phyloP scores from a whole-genome alignment of 2,888 invertebrate genomes.

The Eurytoma adleriae region DNA sequence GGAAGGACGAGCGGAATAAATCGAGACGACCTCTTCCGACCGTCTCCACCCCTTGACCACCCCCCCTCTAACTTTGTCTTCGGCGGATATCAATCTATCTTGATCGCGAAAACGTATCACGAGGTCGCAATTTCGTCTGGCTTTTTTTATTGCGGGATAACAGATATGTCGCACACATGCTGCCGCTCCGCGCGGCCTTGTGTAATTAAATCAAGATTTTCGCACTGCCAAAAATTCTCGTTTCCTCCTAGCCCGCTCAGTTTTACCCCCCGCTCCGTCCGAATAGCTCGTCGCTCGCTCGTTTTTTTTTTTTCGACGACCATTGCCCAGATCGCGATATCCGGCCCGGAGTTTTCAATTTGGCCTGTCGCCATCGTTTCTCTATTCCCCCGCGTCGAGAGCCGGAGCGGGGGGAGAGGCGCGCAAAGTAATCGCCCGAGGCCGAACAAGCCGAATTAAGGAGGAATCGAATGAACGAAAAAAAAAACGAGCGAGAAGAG shows the following conservation, averaged over 20 bases:
- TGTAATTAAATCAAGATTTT: conserved; percentile 47
- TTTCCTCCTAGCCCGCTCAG: background rate
- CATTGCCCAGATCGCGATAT: conserved; percentile 39
- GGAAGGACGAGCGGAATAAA: conserved; percentile 33
- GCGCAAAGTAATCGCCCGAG: conserved; percentile 32
- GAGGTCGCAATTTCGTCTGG: conserved; percentile 47
- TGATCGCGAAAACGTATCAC: conserved; percentile 30
- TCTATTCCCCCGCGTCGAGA: background rate
- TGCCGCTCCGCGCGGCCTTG: conserved; percentile 4
- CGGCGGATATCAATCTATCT: background rate
- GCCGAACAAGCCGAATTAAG: conserved; percentile 56
- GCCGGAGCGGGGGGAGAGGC: background rate
- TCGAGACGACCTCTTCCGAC: background rate
- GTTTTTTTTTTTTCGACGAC: conserved; percentile 5
- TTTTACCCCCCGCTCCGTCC: background rate
- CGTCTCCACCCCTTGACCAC: background rate
- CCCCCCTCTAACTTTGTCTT: too few relatives aligned
- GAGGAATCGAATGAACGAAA: conserved; percentile 57
- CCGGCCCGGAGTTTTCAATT: conserved; percentile 39
- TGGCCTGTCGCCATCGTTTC: conserved; percentile 47
- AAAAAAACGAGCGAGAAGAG: conserved; percentile 14
- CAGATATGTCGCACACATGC: background rate
- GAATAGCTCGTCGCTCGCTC: background rate
- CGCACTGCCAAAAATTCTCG: conserved; percentile 11
- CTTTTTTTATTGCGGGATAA: conserved; percentile 17